phyloP scores from a whole-genome alignment of 2,113 vertebrate species.

The Patagioenas fasciata region DNA sequence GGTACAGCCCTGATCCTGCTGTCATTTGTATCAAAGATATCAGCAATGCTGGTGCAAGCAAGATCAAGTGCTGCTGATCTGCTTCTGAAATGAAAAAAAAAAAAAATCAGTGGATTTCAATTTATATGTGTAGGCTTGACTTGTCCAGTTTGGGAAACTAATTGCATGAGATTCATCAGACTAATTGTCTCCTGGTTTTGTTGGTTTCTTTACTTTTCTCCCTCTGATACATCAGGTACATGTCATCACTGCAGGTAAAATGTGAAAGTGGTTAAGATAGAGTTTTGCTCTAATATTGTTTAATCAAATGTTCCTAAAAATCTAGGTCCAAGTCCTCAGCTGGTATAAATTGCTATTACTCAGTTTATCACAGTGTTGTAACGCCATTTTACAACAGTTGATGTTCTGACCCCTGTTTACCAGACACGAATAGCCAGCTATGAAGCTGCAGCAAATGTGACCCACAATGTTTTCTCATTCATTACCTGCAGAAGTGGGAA shows the following conservation, averaged over 20 bases:
- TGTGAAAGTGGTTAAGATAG: not conserved
- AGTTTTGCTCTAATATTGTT: not conserved
- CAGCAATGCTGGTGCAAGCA: not conserved
- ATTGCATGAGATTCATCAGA: not conserved
- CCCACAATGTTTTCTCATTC: not conserved
- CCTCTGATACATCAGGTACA: not conserved
- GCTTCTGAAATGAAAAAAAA: not conserved
- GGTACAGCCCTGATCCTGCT: not conserved
- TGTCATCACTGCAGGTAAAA: not conserved
- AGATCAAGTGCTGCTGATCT: not conserved
- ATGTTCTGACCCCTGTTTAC: not conserved
- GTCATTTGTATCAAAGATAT: not conserved
- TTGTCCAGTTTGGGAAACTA: not conserved
- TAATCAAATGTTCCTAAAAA: conserved; percentile 14
- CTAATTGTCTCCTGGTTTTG: not conserved
- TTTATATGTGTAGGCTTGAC: not conserved
- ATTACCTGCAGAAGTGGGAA: fast-evolving
- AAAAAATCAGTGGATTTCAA: not conserved
- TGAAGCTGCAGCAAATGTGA: not conserved
- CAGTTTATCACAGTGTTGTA: not conserved
- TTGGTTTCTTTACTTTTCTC: not conserved
- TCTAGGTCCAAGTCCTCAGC: conserved; percentile 18
- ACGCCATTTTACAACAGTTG: not conserved
- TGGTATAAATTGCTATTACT: conserved; percentile 7
- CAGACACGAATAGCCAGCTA: not conserved